Conservation (phyloP, 2,888 invertebrate genomes). For the Campopleginae sp. region DNA sequence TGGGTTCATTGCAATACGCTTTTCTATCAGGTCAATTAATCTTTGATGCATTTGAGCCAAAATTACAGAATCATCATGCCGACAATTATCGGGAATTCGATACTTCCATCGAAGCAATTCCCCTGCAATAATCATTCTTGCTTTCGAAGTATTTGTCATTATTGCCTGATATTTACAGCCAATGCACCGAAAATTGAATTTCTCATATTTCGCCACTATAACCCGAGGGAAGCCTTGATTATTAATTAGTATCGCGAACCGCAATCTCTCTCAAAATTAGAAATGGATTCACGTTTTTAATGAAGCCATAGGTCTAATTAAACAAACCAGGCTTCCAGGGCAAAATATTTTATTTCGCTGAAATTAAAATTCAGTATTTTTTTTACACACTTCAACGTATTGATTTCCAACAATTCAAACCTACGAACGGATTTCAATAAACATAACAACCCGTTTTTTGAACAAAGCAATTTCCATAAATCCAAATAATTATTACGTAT, state of each 20-base stretch:
- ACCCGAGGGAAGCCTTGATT: neutral
- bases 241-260: conserved; percentile 22
- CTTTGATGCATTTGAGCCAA: neutral
- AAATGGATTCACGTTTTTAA: neutral
- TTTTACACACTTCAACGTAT: neutral
- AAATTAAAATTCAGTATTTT: too few species aligned
- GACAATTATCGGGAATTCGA: neutral
- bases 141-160: neutral
- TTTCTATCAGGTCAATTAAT: neutral
- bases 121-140: neutral
- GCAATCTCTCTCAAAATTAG: conserved; percentile 17
- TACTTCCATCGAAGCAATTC: neutral
- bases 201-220: neutral
- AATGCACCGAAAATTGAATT: neutral
- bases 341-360: neutral
- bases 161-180: neutral
- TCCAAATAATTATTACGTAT: neutral
- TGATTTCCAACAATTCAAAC: neutral
- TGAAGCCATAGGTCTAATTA: neutral
- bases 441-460: neutral
- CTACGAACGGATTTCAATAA: neutral
- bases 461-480: neutral
- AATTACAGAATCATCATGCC: conserved; percentile 1
- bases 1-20: neutral
- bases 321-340: neutral